Conservation (phyloP, 1,140 invertebrate genomes). For the Drosophila funebris region DNA sequence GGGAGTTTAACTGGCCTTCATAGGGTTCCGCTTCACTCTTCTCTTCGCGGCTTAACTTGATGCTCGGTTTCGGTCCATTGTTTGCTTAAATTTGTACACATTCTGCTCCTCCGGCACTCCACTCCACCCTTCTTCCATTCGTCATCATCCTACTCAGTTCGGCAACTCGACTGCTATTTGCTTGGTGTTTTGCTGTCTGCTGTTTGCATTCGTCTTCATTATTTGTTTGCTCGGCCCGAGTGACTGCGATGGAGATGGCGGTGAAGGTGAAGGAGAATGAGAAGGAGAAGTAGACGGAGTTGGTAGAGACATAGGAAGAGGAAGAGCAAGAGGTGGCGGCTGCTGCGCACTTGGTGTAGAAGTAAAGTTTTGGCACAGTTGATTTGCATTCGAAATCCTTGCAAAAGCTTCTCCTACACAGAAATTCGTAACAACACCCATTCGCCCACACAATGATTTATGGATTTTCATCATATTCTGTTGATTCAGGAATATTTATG, state of each 20-base stretch:
- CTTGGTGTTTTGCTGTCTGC: constrained; percentile 72
- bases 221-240: constrained; percentile 70
- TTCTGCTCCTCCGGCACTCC: constrained; percentile 26
- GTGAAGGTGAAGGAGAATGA: background rate
- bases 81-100: constrained; percentile 78
- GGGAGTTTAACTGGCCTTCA: constrained; percentile 3
- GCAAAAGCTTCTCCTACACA: constrained; percentile 28
- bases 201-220: constrained; percentile 80
- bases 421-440: background rate
- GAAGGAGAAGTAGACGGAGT: background rate
- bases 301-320: background rate
- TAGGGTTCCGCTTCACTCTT: background rate
- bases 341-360: constrained; percentile 66
- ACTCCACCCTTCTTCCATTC: background rate
- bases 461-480: constrained; percentile 83
- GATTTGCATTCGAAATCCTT: constrained; percentile 80
- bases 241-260: constrained; percentile 9
- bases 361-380: constrained; percentile 80
- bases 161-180: constrained; percentile 65
- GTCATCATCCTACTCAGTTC: constrained; percentile 9
- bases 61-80: constrained; percentile 63
- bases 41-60: constrained; percentile 16
- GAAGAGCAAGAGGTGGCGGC: background rate
- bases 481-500: constrained; percentile 83
- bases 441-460: constrained; percentile 69